A percentile compares a stretch with the other conserved stretches of the same genome.
phyloP scores from a whole-genome alignment of 1,140 invertebrate genomes.

The Saxidomus purpurata region DNA sequence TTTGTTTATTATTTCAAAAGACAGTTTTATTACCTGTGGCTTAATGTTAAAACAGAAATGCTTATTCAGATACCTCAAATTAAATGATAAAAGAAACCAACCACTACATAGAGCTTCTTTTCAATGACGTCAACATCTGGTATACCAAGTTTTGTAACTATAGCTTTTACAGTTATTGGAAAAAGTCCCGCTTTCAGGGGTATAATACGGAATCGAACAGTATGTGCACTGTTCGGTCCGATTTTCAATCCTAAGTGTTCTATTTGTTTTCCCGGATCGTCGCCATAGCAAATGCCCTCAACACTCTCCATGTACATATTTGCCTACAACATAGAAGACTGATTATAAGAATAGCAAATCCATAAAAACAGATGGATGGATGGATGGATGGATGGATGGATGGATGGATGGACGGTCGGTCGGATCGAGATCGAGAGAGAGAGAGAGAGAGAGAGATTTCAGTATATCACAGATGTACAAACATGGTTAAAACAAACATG shows the following conservation, averaged over 20 bases:
- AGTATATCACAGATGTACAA: too few species aligned
- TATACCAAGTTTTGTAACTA: neutral
- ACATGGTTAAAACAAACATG: too few species aligned
- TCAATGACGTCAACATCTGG: neutral
- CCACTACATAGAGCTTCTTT: conserved; percentile 37
- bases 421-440: too few species aligned
- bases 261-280: neutral
- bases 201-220: neutral
- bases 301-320: conserved; percentile 9
- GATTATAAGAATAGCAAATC: too few species aligned
- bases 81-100: neutral
- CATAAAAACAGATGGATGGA: too few species aligned
- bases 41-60: too few species aligned
- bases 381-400: too few species aligned
- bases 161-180: neutral
- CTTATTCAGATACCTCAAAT: too few species aligned
- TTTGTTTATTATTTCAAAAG: too few species aligned
- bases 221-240: neutral
- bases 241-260: neutral
- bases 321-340: neutral
- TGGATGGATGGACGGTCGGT: too few species aligned
- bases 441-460: too few species aligned
- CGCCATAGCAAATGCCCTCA: conserved; percentile 10
- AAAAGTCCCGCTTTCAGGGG: neutral
- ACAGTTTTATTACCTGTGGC: too few species aligned